phyloP scores from a whole-genome alignment of 2,113 vertebrate genomes.

The Callipepla squamata region DNA sequence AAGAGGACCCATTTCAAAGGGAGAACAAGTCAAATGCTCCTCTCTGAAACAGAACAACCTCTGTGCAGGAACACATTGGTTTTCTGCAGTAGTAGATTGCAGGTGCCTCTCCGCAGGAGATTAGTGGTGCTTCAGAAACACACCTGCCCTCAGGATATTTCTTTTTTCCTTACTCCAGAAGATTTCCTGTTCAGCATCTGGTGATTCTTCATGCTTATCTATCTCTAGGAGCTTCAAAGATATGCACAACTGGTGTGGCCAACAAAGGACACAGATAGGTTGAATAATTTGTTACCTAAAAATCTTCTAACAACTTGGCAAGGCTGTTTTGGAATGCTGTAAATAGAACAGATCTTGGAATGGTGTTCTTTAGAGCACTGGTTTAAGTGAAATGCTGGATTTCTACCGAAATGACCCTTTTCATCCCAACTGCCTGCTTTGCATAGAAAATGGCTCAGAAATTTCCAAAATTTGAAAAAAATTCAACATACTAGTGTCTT shows the following conservation, averaged over 20 bases:
- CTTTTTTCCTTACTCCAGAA: not conserved
- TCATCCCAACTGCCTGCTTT: conserved; percentile 13
- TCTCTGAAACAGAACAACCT: conserved; percentile 17
- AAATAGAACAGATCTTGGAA: conserved; percentile 61
- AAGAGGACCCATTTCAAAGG: conserved; percentile 51
- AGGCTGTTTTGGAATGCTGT: conserved; percentile 46
- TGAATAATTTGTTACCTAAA: conserved; percentile 62
- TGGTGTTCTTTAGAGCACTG: conserved; percentile 50
- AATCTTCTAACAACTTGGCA: conserved; percentile 50
- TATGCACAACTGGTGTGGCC: not conserved
- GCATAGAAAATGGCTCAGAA: conserved; percentile 29
- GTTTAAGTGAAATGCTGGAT: conserved; percentile 51
- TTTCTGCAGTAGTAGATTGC: conserved; percentile 17
- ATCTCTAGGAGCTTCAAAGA: not conserved
- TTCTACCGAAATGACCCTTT: conserved; percentile 61
- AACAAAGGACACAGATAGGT: conserved; percentile 38
- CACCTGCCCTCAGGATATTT: not conserved
- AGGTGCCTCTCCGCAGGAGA: not conserved
- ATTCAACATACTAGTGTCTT: not conserved
- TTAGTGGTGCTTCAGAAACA: not conserved
- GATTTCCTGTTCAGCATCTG: not conserved
- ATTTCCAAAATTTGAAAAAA: not conserved
- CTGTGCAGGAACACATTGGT: not conserved
- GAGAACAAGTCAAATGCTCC: not conserved
- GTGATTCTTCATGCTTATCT: not conserved